A percentile compares a stretch with the other conserved stretches of the same genome.
Conservation (phyloP, 2,113 vertebrate species). For the Gavia stellata region DNA sequence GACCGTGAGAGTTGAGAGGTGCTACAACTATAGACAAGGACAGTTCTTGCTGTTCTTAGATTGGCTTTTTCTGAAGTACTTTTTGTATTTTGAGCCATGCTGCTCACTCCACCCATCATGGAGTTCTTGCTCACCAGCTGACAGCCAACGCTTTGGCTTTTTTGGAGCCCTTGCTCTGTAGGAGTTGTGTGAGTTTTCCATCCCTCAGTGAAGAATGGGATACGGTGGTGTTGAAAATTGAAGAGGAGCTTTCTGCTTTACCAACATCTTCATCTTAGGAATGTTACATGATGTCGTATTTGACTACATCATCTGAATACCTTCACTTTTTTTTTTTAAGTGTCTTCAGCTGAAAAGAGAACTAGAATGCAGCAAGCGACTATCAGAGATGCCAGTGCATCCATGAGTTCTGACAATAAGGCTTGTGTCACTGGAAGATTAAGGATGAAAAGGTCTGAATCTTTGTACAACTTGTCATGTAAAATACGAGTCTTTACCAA, state of each 20-base stretch:
- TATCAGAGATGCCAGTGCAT: not conserved
- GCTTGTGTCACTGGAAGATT: not conserved
- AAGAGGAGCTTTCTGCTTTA: not conserved
- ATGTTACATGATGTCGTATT: not conserved
- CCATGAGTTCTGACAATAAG: not conserved
- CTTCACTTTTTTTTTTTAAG: not conserved
- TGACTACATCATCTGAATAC: not conserved
- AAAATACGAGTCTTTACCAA: not conserved
- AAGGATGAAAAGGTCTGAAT: not conserved
- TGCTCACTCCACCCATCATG: not conserved
- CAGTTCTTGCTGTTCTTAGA: not conserved
- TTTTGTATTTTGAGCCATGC: not conserved
- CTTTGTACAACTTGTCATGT: not conserved
- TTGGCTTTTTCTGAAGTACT: not conserved
- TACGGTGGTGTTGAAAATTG: not conserved
- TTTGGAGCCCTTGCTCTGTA: not conserved
- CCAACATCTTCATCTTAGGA: not conserved
- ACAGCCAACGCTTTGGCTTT: not conserved
- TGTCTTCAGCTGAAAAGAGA: not conserved
- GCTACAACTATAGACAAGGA: not conserved
- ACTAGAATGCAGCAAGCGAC: not conserved
- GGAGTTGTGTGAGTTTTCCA: not conserved
- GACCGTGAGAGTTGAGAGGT: not conserved
- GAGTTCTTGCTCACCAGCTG: not conserved
- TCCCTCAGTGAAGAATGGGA: not conserved